phyloP scores from a whole-genome alignment of 2,888 invertebrate genomes.

The Diadegma fenestrale region DNA sequence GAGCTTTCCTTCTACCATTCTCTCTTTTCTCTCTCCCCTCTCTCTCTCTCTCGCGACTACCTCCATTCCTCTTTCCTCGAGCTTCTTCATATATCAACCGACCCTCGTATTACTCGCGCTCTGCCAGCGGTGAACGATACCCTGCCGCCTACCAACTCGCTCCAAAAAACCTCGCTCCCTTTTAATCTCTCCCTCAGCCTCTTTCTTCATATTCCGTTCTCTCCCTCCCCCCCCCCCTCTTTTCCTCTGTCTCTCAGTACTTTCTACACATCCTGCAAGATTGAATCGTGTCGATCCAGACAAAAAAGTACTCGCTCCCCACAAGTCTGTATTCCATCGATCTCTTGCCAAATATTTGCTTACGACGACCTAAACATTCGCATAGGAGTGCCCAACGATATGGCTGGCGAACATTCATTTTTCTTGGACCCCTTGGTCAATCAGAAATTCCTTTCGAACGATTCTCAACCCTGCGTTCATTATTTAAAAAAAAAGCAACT shows the following conservation, averaged over 20 bases:
- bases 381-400: neutral
- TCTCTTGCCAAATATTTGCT: neutral
- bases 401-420: neutral
- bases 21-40: conserved; percentile 17
- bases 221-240: too few relatives aligned
- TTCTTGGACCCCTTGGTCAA: neutral
- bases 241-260: neutral
- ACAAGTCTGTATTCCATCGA: neutral
- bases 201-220: neutral
- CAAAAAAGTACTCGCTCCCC: neutral
- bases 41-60: conserved; percentile 13
- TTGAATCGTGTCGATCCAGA: conserved; percentile 1
- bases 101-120: conserved; percentile 43
- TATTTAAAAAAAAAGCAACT: too few relatives aligned
- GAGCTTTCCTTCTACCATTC: conserved; percentile 38
- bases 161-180: conserved; percentile 16
- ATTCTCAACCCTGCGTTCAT: too few relatives aligned
- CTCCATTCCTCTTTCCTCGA: neutral
- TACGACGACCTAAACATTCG: neutral
- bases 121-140: conserved; percentile 58
- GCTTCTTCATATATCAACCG: conserved; percentile 37
- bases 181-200: conserved; percentile 3
- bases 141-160: conserved; percentile 37
- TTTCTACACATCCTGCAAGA: neutral
- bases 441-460: neutral